These are phyloP conservation scores for Spialia ferax DNA, from an alignment of 2,888 invertebrate genomes.

Conservation along the genomic window DNA sequence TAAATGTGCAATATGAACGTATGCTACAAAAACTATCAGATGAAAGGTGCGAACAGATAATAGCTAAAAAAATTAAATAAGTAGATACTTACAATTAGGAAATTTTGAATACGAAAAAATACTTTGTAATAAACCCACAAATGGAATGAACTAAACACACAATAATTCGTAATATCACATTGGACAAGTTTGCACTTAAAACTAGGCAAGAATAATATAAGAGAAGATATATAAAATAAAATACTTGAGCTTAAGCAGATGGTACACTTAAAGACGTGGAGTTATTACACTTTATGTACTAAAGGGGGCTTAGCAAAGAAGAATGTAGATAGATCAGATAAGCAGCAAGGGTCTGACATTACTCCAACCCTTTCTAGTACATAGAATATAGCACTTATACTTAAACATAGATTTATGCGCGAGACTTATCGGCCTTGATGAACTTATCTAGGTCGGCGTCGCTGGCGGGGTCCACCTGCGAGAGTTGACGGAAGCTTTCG, in stretches of 20 bases:
- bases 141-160: conserved; percentile 13
- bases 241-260: conserved; percentile 21
- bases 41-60: conserved; percentile 14
- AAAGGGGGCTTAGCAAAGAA: neutral
- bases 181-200: conserved; percentile 23
- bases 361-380: neutral
- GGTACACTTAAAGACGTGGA: neutral
- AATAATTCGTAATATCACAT: conserved; percentile 35
- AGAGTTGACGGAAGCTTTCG: conserved; percentile 96
- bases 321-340: too few species aligned
- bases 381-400: neutral
- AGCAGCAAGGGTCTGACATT: neutral
- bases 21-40: neutral
- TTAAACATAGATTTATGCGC: conserved; percentile 56
- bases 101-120: neutral
- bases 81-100: conserved; percentile 4
- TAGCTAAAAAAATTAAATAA: neutral
- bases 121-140: neutral
- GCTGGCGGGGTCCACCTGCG: conserved; percentile 94
- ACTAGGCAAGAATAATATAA: conserved; percentile 20
- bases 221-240: neutral
- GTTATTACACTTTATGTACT: neutral
- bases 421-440: conserved; percentile 89
- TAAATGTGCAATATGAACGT: neutral
- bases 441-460: conserved; percentile 92